phyloP scores from a whole-genome alignment of 2,113 vertebrate species.

The Vulpes ferrilata region DNA sequence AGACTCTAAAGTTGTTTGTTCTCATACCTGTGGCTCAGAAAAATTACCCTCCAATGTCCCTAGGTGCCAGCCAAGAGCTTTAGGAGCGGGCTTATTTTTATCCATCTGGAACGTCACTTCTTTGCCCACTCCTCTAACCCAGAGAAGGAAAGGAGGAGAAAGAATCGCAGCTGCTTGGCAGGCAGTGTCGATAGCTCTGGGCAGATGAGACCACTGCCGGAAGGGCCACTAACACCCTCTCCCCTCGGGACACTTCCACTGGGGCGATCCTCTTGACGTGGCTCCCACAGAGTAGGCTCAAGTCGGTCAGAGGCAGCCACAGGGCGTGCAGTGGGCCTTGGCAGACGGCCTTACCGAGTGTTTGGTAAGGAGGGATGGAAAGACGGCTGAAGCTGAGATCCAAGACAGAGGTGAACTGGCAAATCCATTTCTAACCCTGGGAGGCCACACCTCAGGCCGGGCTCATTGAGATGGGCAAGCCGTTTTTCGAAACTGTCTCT shows the following conservation, averaged over 20 bases:
- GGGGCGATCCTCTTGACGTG: not conserved
- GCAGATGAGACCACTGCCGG: not conserved
- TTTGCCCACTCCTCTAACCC: not conserved
- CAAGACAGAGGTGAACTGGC: not conserved
- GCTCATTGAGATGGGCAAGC: constrained; percentile 81
- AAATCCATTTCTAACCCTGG: not conserved
- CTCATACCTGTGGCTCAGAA: not conserved
- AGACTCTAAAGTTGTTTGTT: not conserved
- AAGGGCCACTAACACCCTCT: rapidly evolving
- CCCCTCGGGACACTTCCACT: not conserved
- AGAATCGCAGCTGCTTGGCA: not conserved
- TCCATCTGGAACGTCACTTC: not conserved
- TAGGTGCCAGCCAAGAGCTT: not conserved
- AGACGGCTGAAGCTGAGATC: not conserved
- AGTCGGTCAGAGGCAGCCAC: not conserved
- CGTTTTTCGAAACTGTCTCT: constrained; percentile 55
- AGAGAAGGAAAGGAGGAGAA: not conserved
- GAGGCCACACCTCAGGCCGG: not conserved
- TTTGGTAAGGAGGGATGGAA: not conserved
- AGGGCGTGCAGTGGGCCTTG: not conserved
- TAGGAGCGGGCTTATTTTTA: not conserved
- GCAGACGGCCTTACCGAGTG: not conserved
- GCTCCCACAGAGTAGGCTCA: not conserved
- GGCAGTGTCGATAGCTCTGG: not conserved
- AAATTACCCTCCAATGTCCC: not conserved